A percentile compares a stretch with the other conserved stretches of the same genome.
Evolutionary conservation across 2,797 vertebrate species (phyloP).

Genomic region (Avahi laniger): DNA sequence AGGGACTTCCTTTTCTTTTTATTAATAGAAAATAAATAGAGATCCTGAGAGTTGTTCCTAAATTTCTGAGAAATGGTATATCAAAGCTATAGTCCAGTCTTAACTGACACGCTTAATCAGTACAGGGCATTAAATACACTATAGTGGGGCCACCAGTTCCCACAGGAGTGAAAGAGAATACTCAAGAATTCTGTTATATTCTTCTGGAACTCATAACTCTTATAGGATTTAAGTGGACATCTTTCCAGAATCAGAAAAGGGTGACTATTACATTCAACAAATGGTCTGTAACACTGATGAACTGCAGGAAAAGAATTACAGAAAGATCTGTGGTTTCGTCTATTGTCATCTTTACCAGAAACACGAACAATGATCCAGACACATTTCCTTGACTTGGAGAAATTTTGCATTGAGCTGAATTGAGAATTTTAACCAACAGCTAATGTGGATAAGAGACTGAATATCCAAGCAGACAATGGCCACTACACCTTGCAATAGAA

Average conservation of each 20-base stretch:
- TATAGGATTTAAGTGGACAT: neutral
- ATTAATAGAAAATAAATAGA: neutral
- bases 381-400: neutral
- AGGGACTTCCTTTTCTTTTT: neutral
- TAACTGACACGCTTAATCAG: neutral
- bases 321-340: neutral
- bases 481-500: neutral
- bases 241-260: neutral
- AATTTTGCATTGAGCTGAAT: neutral
- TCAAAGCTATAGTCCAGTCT: neutral
- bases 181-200: neutral
- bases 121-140: neutral
- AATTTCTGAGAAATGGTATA: neutral
- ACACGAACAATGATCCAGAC: neutral
- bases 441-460: neutral
- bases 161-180: neutral
- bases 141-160: accelerated
- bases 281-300: neutral
- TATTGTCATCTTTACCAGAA: neutral
- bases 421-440: neutral
- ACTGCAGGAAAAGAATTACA: neutral
- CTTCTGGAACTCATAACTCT: neutral
- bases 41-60: neutral
- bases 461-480: neutral
- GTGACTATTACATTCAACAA: neutral